Evolutionary conservation across 1,140 invertebrate genomes (phyloP).

Genomic region (Laodelphax striatellus): DNA sequence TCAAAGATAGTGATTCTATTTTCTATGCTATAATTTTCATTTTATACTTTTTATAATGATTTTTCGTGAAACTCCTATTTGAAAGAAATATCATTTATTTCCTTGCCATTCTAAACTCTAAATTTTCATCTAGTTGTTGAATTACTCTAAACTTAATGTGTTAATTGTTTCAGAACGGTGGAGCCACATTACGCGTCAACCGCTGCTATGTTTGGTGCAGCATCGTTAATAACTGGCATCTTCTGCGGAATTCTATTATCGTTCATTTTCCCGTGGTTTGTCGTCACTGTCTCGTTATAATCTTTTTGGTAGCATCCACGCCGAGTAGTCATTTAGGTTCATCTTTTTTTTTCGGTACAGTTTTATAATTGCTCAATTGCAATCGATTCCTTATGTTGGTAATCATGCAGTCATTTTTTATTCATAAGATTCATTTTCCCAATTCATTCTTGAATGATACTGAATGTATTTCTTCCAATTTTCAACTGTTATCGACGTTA

Average conservation of each 20-base stretch:
- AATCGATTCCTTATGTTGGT: too few relatives aligned
- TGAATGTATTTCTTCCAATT: too few relatives aligned
- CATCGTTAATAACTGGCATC: slow-evolving; percentile 81
- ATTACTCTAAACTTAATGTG: background rate
- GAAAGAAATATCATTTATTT: background rate
- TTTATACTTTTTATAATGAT: background rate
- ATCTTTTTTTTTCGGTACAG: too few relatives aligned
- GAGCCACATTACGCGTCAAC: slow-evolving; percentile 67
- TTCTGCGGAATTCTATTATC: slow-evolving; percentile 71
- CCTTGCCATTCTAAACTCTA: background rate
- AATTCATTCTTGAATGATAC: too few relatives aligned
- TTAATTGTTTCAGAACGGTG: slow-evolving; percentile 54
- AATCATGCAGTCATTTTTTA: too few relatives aligned
- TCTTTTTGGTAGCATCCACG: too few relatives aligned
- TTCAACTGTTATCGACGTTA: too few relatives aligned
- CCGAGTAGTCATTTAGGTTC: too few relatives aligned
- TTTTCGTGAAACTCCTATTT: background rate
- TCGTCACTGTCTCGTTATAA: slow-evolving; percentile 29
- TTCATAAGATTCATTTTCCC: too few relatives aligned
- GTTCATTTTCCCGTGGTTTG: slow-evolving; percentile 51
- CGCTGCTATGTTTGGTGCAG: slow-evolving; percentile 92
- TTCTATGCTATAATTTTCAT: background rate
- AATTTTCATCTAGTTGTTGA: background rate
- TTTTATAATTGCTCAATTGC: too few relatives aligned
- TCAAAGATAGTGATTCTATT: too few relatives aligned